These are phyloP conservation scores for Prunella fulvescens DNA, from an alignment of 2,113 vertebrate species.

Conservation along the genomic window DNA sequence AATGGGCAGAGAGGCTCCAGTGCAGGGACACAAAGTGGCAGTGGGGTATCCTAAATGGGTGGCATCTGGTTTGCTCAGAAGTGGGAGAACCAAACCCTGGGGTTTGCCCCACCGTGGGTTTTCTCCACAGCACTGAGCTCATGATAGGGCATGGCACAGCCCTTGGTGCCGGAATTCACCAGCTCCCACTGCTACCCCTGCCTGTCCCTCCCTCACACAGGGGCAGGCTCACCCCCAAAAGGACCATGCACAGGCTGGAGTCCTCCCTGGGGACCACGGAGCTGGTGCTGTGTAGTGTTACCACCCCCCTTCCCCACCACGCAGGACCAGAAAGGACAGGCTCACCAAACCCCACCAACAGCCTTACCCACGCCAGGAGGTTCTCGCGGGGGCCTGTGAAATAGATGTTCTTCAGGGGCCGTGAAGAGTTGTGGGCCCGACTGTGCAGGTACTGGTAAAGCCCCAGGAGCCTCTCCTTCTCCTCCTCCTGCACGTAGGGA, in stretches of 20 bases:
- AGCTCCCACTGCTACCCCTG: not conserved
- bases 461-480: constrained; percentile 87
- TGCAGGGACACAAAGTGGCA: not conserved
- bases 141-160: fast-evolving
- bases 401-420: constrained; percentile 89
- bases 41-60: not conserved
- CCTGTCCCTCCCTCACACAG: not conserved
- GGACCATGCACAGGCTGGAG: fast-evolving
- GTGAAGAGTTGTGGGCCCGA: constrained; percentile 88
- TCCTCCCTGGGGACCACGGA: fast-evolving
- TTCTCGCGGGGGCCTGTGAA: constrained; percentile 88
- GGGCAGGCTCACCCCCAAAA: not conserved
- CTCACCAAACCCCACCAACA: not conserved
- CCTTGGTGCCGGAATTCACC: fast-evolving
- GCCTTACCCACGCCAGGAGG: constrained; percentile 90
- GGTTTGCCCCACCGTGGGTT: not conserved
- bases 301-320: fast-evolving
- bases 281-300: not conserved
- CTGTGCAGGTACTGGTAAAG: constrained; percentile 95
- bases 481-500: constrained; percentile 83
- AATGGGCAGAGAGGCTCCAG: not conserved
- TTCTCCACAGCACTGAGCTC: not conserved
- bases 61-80: not conserved
- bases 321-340: fast-evolving
- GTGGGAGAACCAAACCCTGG: not conserved